These are phyloP conservation scores for Dicroscelio sp. DNA, from an alignment of 2,888 invertebrate genomes.

Conservation along the genomic window DNA sequence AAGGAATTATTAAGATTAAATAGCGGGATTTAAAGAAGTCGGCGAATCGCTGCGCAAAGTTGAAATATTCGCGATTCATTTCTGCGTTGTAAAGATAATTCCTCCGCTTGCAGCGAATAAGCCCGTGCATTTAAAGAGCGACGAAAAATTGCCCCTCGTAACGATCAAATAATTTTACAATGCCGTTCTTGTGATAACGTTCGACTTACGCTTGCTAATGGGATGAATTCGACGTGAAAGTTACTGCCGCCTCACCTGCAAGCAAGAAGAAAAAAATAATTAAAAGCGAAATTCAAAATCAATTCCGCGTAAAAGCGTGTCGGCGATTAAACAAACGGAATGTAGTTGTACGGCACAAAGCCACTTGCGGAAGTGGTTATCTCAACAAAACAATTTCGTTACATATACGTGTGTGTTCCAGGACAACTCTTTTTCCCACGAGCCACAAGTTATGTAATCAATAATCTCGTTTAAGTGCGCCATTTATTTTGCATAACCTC, in stretches of 20 bases:
- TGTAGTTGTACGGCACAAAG: constrained; percentile 36
- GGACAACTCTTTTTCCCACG: constrained; percentile 65
- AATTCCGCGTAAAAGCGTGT: constrained; percentile 27
- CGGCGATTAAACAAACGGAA: not conserved
- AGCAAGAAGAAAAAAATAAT: constrained; percentile 42
- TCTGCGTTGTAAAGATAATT: constrained; percentile 24
- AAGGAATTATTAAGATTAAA: constrained; percentile 57
- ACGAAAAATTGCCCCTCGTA: constrained; percentile 28
- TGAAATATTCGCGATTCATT: constrained; percentile 53
- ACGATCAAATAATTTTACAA: constrained; percentile 46
- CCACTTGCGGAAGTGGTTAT: constrained; percentile 65
- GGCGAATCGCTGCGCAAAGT: constrained; percentile 3
- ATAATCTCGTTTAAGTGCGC: constrained; percentile 46
- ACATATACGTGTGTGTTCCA: constrained; percentile 16
- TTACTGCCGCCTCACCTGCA: constrained; percentile 52
- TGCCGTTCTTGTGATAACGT: constrained; percentile 16
- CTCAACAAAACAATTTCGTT: constrained; percentile 62
- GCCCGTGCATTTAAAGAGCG: constrained; percentile 46
- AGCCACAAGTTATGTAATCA: constrained; percentile 58
- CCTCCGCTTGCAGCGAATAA: constrained; percentile 31
- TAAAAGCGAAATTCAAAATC: constrained; percentile 53
- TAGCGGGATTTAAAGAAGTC: constrained; percentile 27
- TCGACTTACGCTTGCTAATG: constrained; percentile 47
- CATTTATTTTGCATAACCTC: constrained; percentile 55
- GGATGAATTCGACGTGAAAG: constrained; percentile 51